Base-by-base conservation (phyloP, 1,140 invertebrate genomes). In the Drosophila virilis region DNA sequence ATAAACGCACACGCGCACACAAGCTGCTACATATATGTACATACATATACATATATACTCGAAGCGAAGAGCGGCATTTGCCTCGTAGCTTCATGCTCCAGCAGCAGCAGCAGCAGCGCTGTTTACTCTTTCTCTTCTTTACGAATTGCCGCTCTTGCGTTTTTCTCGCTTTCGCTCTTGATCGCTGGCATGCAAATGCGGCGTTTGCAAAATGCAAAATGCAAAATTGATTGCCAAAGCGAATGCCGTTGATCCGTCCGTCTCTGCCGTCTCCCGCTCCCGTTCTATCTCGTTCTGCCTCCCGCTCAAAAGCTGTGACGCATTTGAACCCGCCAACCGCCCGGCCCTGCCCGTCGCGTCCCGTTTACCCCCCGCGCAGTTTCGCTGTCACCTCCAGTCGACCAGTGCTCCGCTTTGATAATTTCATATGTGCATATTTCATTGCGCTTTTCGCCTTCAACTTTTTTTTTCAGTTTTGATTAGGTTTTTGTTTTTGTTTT, bases 111-210 rank as follows among this genome's bases (percentile, higher is more conserved):
- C 69, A 15, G 61, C 80, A 71, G 61, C 48, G 61, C 37, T 38
- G 37, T 43, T 40, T 64, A 60, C 80, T 83, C 76, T 82, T 67
- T 59, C 38, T 35, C 33, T 42, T 40, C 40, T 55, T 77, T 61
- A 64, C 71, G 15, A 35, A 38, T 77, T 22, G 9, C 33, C 43
- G 40, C 45, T 48, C 54, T 43, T 45, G 43, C 22, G 28, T 22
- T 58, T 58, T 42, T 42, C 60, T 70, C 55, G 33, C 40, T 48
- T 8, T 57, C 65, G 43, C 42, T 65, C 67, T 64, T 46, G 61
- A 78, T 71, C 43, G 66, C 61, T 69, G 45, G 37, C 68, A 72
- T 76, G 77, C 77, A 77, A 76, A 80, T 75, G 77, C 72, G 51
- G 13, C 5, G 43, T 52, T 64, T 74, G 74, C 74, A 28, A 74